Percentiles rank a stretch among this genome's conserved stretches.
Conservation (phyloP, 2,888 invertebrate genomes). For the Xanthia togata region DNA sequence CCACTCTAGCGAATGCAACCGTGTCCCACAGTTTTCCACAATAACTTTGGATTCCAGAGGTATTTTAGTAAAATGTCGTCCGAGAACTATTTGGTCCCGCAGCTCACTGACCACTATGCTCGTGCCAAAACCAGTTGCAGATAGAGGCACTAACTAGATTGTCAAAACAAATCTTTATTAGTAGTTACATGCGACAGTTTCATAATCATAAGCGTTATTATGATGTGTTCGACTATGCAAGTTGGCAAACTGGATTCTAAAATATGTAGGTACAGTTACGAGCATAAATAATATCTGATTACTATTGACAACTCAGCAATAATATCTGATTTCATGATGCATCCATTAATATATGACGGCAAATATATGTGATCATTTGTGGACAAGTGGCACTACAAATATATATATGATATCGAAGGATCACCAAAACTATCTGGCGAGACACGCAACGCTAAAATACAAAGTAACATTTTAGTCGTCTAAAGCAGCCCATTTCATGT, state of each 20-base stretch:
- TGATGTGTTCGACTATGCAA: not conserved
- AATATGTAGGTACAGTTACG: not conserved
- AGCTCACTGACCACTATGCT: slow-evolving; percentile 92
- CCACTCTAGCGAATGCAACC: slow-evolving; percentile 89
- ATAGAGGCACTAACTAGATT: slow-evolving; percentile 84
- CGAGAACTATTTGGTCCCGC: slow-evolving; percentile 91
- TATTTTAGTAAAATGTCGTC: slow-evolving; percentile 91
- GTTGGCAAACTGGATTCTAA: not conserved
- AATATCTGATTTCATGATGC: not conserved
- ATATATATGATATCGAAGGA: too few species aligned
- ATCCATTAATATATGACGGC: not conserved
- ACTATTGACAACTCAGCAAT: not conserved
- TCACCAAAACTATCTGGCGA: too few species aligned
- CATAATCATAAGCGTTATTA: not conserved
- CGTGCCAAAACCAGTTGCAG: slow-evolving; percentile 92
- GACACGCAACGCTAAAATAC: too few species aligned
- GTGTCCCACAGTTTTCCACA: slow-evolving; percentile 90
- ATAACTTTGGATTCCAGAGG: slow-evolving; percentile 81
- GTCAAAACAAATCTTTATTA: slow-evolving; percentile 26
- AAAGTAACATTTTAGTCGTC: too few species aligned
- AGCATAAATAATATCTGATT: not conserved
- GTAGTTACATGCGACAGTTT: not conserved
- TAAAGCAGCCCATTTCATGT: too few species aligned
- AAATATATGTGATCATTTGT: not conserved
- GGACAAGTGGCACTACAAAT: too few species aligned